These are phyloP conservation scores for Campoplex nolae DNA, from an alignment of 2,888 invertebrate genomes.

Conservation along the genomic window DNA sequence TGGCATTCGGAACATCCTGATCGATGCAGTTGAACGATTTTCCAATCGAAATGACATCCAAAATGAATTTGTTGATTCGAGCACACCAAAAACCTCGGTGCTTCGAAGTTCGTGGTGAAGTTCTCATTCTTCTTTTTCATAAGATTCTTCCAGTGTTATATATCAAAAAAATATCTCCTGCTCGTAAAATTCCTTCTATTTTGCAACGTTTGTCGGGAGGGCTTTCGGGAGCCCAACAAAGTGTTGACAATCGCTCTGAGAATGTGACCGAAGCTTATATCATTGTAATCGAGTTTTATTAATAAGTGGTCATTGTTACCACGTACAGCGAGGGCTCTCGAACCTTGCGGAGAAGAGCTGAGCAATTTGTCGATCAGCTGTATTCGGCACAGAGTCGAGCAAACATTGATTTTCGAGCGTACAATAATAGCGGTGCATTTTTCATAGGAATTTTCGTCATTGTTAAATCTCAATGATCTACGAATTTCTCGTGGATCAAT, in stretches of 20 bases:
- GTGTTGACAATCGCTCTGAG: neutral
- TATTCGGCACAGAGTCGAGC: neutral
- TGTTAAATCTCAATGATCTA: neutral
- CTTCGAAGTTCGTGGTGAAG: neutral
- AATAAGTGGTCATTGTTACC: neutral
- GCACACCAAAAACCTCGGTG: no score
- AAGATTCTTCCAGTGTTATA: neutral
- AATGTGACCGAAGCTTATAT: neutral
- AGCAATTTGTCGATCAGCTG: neutral
- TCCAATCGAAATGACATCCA: neutral
- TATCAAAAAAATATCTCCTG: neutral
- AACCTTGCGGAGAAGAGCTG: neutral
- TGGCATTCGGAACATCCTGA: conserved; percentile 7
- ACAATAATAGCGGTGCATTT: neutral
- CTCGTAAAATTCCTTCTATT: neutral
- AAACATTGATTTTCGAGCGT: neutral
- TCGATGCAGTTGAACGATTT: neutral
- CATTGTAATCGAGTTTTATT: neutral
- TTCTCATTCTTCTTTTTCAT: neutral
- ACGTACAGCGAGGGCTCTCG: neutral
- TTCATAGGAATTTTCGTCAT: neutral
- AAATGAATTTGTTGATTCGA: neutral
- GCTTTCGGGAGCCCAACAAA: neutral
- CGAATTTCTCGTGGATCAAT: neutral
- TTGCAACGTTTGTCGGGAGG: neutral